Evolutionary conservation across 53 echinoderm and acorn worm species (phyloP).

Genomic region (Paelopatides confundens): DNA sequence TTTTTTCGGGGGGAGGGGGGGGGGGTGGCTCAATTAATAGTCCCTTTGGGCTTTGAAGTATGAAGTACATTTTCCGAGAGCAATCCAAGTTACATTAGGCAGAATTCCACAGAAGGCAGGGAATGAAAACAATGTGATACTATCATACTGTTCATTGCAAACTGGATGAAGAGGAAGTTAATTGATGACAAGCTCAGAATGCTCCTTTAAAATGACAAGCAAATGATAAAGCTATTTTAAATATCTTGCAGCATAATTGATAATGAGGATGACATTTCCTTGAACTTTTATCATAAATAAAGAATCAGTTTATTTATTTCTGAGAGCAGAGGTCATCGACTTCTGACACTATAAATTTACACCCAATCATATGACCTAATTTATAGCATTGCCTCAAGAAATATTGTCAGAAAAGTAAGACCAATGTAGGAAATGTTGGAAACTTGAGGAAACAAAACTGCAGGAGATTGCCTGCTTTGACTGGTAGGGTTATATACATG

Average conservation of each 20-base stretch:
- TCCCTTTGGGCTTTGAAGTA: no score
- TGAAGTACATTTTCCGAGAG: no score
- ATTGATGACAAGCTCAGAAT: no score
- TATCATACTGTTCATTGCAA: no score
- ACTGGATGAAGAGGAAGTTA: no score
- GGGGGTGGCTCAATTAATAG: no score
- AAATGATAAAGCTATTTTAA: no score
- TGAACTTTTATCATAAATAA: neutral
- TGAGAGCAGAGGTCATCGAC: neutral
- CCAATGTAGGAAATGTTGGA: neutral
- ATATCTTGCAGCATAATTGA: neutral
- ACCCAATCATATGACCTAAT: neutral
- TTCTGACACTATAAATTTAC: neutral
- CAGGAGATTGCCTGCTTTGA: neutral
- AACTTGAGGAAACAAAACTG: neutral
- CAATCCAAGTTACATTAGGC: no score
- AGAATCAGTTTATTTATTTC: neutral
- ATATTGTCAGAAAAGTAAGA: neutral
- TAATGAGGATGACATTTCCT: neutral
- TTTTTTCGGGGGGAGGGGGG: no score
- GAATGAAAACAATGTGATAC: no score
- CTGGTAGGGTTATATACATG: neutral
- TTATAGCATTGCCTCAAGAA: neutral
- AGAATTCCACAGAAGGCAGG: no score
- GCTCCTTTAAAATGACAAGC: no score